These are phyloP conservation scores for Hippocampus comes DNA, from an alignment of 2,113 vertebrate genomes.

Conservation along the genomic window DNA sequence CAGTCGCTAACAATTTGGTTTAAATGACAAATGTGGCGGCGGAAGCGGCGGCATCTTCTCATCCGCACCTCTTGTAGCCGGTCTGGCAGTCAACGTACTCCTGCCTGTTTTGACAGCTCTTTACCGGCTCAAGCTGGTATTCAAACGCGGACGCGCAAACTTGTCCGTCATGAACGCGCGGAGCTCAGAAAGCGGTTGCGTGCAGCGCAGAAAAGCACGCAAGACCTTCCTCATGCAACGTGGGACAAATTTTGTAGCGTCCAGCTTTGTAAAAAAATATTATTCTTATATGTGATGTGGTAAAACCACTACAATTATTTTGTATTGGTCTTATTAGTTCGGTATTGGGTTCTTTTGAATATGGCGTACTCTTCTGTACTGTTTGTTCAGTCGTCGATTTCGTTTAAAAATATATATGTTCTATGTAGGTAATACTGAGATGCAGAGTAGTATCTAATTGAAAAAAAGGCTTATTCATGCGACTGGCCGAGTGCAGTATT, in stretches of 20 bases:
- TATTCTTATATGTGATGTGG: no score
- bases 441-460: no score
- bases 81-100: neutral
- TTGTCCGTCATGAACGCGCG: conserved; percentile 34
- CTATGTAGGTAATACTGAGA: no score
- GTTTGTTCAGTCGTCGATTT: no score
- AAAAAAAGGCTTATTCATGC: no score
- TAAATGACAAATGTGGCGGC: neutral
- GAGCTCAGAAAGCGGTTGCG: conserved; percentile 12
- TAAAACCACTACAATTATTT: no score
- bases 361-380: no score
- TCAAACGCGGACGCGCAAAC: conserved; percentile 37
- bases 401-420: no score
- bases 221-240: neutral
- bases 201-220: neutral
- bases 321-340: no score
- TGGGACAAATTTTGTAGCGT: neutral
- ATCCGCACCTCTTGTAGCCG: neutral
- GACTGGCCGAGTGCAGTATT: no score
- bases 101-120: conserved; percentile 42
- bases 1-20: neutral
- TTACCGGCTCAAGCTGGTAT: conserved; percentile 74
- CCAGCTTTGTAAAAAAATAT: neutral
- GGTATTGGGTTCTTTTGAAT: no score
- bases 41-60: conserved; percentile 7